Evolutionary conservation across 1,140 invertebrate genomes (phyloP).

Genomic region (Apis dorsata): DNA sequence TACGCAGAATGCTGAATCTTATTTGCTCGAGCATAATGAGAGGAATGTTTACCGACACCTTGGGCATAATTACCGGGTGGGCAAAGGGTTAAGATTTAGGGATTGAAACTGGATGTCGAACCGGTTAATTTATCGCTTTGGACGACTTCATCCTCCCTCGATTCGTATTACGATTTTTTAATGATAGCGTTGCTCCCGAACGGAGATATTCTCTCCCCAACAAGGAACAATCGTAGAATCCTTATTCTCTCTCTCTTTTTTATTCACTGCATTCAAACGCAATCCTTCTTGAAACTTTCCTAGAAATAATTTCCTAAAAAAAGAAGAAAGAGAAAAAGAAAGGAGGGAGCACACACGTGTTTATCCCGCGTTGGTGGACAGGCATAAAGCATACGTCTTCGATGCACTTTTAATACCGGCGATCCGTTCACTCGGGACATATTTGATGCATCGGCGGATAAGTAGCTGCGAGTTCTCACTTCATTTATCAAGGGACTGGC

Average conservation of each 20-base stretch:
- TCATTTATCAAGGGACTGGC: slow-evolving; percentile 71
- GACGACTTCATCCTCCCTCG: slow-evolving; percentile 22
- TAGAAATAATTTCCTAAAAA: no score
- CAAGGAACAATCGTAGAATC: no score
- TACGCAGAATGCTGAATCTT: neutral
- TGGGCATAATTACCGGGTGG: slow-evolving; percentile 35
- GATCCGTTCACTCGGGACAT: slow-evolving; percentile 60
- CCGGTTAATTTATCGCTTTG: slow-evolving; percentile 37
- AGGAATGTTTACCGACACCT: slow-evolving; percentile 53
- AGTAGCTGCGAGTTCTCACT: slow-evolving; percentile 73
- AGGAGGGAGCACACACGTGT: neutral
- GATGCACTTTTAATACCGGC: slow-evolving; percentile 60
- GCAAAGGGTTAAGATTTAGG: slow-evolving; percentile 20
- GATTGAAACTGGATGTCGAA: neutral
- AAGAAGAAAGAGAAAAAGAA: neutral
- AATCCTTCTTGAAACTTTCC: no score
- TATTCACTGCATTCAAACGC: no score
- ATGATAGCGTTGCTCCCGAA: neutral
- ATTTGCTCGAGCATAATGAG: slow-evolving; percentile 24
- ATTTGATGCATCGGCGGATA: slow-evolving; percentile 74
- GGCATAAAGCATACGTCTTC: slow-evolving; percentile 35
- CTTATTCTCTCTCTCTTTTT: no score
- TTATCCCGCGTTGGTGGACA: neutral
- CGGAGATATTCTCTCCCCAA: no score
- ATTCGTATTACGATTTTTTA: slow-evolving; percentile 6